phyloP scores from a whole-genome alignment of 2,113 vertebrate genomes.

The Thalassoma bifasciatum region DNA sequence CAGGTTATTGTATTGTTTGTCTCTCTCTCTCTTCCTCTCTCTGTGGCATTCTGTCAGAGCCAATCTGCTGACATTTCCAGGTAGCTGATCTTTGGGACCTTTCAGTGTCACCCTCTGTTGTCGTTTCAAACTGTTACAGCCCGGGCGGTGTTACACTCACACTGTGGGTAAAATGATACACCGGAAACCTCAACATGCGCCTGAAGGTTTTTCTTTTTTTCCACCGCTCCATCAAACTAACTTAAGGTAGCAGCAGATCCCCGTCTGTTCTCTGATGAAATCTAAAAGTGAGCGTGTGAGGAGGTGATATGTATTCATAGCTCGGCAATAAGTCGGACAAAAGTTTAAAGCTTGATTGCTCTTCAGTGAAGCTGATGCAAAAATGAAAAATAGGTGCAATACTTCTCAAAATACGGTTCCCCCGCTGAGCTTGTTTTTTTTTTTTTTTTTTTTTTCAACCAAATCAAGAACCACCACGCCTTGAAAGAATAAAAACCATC shows the following conservation, averaged over 20 bases:
- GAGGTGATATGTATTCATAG: slow-evolving; percentile 6
- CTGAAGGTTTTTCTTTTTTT: slow-evolving; percentile 59
- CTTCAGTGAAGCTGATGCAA: slow-evolving; percentile 43
- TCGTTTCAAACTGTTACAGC: slow-evolving; percentile 75
- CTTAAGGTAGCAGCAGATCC: slow-evolving; percentile 22
- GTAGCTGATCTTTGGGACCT: slow-evolving; percentile 74
- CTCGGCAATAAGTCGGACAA: background rate
- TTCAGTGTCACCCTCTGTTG: slow-evolving; percentile 76
- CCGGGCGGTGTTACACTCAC: slow-evolving; percentile 70
- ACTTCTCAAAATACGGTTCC: slow-evolving; percentile 5
- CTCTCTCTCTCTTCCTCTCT: slow-evolving; percentile 45
- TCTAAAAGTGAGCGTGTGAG: background rate
- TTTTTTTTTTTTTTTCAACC: background rate
- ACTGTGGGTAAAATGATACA: slow-evolving; percentile 54
- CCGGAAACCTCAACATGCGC: slow-evolving; percentile 68
- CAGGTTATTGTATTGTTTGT: background rate
- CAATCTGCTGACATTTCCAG: slow-evolving; percentile 70
- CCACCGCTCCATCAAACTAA: slow-evolving; percentile 50
- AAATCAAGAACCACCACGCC: slow-evolving; percentile 19
- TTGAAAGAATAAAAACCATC: slow-evolving; percentile 29
- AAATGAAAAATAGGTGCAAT: slow-evolving; percentile 41
- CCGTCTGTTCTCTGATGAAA: background rate
- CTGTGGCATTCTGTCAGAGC: slow-evolving; percentile 63
- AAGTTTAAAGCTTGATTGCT: no score
- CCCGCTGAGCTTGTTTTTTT: background rate